Percentiles rank a stretch among this genome's conserved stretches.
Conservation (phyloP, 2,888 invertebrate species). For the Bombylius discolor region DNA sequence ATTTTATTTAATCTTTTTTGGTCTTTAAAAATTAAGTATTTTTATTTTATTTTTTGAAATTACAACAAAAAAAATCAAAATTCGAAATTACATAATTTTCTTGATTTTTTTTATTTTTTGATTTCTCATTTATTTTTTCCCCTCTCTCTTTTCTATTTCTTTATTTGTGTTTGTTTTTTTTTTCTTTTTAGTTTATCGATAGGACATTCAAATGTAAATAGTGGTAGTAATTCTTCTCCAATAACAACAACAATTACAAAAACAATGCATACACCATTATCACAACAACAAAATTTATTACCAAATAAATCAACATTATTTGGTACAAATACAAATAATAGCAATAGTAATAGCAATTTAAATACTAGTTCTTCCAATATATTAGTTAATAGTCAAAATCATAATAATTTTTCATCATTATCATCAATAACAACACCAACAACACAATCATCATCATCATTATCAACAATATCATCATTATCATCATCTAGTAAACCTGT, state of each 20-base stretch:
- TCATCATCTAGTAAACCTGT: slow-evolving; percentile 26
- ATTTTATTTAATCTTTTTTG: too few species aligned
- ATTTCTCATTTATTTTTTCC: too few species aligned
- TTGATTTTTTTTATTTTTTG: too few species aligned
- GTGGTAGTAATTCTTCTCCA: slow-evolving; percentile 25
- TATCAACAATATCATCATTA: neutral
- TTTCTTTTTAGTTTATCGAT: slow-evolving; percentile 27
- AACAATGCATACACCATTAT: slow-evolving; percentile 16
- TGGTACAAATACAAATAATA: slow-evolving; percentile 16
- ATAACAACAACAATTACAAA: slow-evolving; percentile 19
- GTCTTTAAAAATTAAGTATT: neutral
- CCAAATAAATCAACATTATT: slow-evolving; percentile 35
- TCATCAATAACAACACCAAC: neutral
- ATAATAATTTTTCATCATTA: neutral
- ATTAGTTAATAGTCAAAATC: slow-evolving; percentile 5
- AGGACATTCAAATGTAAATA: slow-evolving; percentile 34
- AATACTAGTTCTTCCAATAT: slow-evolving; percentile 6
- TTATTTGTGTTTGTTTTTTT: slow-evolving; percentile 2
- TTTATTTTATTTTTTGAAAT: neutral
- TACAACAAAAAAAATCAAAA: neutral
- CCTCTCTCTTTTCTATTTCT: slow-evolving; percentile 4
- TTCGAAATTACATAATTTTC: neutral
- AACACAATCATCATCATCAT: slow-evolving; percentile 5
- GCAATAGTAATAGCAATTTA: slow-evolving; percentile 14
- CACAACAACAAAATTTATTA: slow-evolving; percentile 20